Percentiles rank a stretch among this genome's conserved stretches.
Conservation (phyloP, 2,888 invertebrate genomes). For the Dorcus hopei region DNA sequence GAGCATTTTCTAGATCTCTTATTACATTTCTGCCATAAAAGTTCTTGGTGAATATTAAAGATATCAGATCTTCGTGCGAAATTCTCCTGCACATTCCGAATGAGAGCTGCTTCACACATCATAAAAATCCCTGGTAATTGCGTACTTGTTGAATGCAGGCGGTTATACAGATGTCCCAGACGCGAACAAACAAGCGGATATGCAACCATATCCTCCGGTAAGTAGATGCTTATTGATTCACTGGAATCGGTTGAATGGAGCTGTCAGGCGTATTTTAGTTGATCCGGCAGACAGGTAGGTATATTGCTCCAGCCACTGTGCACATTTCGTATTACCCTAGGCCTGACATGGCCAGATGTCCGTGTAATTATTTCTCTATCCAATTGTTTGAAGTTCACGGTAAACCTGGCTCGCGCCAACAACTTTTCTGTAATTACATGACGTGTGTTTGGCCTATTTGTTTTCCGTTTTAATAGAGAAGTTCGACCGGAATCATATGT, state of each 20-base stretch:
- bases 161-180: background rate
- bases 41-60: too few relatives aligned
- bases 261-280: constrained; percentile 2
- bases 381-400: background rate
- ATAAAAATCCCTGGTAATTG: constrained; percentile 1
- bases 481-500: background rate
- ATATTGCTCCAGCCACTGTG: constrained; percentile 3
- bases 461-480: background rate
- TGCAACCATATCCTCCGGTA: constrained; percentile 1
- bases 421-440: background rate
- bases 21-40: too few relatives aligned
- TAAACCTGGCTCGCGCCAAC: background rate
- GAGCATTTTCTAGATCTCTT: too few relatives aligned
- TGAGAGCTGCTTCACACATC: background rate
- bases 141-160: background rate
- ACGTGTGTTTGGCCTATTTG: background rate
- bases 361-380: constrained; percentile 1
- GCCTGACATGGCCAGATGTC: constrained; percentile 1
- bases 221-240: constrained; percentile 3
- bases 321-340: constrained; percentile 2
- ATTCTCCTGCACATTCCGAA: too few relatives aligned
- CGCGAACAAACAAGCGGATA: constrained; percentile 1
- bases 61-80: too few relatives aligned
- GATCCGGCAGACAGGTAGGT: constrained; percentile 1
- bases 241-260: background rate